Evolutionary conservation across 2,888 invertebrate species (phyloP).

Genomic region (Nomada flava): DNA sequence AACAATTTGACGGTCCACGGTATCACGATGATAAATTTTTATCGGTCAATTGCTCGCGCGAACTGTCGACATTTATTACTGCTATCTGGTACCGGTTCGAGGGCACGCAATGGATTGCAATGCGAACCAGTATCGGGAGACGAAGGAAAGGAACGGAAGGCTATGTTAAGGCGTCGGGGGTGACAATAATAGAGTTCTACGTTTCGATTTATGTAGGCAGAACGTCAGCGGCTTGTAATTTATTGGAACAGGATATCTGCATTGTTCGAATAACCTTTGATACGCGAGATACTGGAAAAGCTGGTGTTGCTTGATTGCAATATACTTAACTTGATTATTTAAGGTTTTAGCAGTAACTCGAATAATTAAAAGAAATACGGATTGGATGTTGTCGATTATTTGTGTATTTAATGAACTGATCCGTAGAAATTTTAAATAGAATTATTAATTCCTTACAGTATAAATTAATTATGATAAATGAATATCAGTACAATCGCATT

Average conservation of each 20-base stretch:
- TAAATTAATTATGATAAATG: no score
- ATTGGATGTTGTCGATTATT: no score
- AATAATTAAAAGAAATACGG: no score
- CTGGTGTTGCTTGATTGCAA: background rate
- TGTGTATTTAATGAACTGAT: no score
- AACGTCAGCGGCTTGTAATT: slow-evolving; percentile 9
- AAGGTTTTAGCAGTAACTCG: no score
- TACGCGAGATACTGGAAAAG: background rate
- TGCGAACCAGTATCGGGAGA: slow-evolving; percentile 20
- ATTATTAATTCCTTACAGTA: no score
- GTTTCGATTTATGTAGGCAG: slow-evolving; percentile 15
- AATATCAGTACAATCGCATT: no score
- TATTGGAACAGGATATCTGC: background rate
- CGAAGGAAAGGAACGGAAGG: slow-evolving; percentile 28
- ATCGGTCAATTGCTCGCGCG: slow-evolving; percentile 28
- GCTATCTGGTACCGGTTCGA: slow-evolving; percentile 22
- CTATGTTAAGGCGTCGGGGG: slow-evolving; percentile 19
- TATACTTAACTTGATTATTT: background rate
- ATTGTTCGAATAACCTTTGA: slow-evolving; percentile 20
- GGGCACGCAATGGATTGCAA: slow-evolving; percentile 26
- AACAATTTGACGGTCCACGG: slow-evolving; percentile 6
- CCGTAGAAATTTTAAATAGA: no score
- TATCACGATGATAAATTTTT: slow-evolving; percentile 20
- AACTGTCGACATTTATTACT: slow-evolving; percentile 26
- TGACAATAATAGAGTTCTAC: slow-evolving; percentile 32